Conservation (phyloP, 2,113 vertebrate species). For the Verasper variegatus region DNA sequence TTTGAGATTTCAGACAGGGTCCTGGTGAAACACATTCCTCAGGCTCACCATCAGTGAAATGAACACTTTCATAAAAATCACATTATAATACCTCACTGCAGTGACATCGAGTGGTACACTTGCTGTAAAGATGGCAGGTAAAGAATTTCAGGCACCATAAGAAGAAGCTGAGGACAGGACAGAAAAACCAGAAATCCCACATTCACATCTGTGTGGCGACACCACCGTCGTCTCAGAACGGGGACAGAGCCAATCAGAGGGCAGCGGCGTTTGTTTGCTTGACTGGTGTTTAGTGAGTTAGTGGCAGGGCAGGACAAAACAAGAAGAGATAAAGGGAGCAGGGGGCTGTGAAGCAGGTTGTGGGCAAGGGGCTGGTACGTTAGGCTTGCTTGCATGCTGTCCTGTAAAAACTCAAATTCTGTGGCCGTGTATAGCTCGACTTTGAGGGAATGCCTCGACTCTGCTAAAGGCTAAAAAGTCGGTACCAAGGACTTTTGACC, state of each 20-base stretch:
- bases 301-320: slow-evolving; percentile 57
- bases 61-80: background rate
- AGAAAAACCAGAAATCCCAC: slow-evolving; percentile 1
- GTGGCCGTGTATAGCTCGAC: background rate
- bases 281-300: slow-evolving; percentile 66
- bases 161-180: slow-evolving; percentile 8
- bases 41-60: background rate
- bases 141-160: background rate
- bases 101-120: background rate
- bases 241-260: slow-evolving; percentile 20
- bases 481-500: background rate
- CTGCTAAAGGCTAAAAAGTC: background rate
- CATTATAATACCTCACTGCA: background rate
- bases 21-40: background rate
- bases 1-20: background rate
- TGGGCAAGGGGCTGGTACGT: slow-evolving; percentile 12
- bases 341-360: slow-evolving; percentile 31
- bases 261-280: background rate
- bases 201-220: background rate
- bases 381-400: slow-evolving; percentile 54
- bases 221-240: too few species aligned
- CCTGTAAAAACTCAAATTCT: background rate
- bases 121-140: background rate
- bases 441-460: background rate
- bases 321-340: slow-evolving; percentile 32